These are phyloP conservation scores for Gallinago undulata DNA, from an alignment of 2,113 vertebrate species.

Conservation along the genomic window DNA sequence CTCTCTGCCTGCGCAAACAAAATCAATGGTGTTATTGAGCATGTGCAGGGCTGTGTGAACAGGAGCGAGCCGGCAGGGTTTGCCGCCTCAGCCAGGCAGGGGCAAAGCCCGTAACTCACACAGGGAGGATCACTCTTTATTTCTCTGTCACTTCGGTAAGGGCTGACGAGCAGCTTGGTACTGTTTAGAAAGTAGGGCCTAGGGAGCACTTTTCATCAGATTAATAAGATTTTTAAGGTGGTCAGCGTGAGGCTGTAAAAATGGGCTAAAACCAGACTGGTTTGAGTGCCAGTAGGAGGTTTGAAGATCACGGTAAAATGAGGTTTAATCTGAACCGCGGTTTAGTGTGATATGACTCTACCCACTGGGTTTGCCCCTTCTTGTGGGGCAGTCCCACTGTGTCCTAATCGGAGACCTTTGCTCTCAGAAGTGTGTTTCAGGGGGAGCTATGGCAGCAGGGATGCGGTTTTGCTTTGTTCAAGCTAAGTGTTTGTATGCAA, in stretches of 20 bases:
- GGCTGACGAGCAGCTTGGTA: background rate
- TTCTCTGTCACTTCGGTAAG: slow-evolving; percentile 1
- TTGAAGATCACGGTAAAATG: background rate
- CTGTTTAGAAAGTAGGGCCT: background rate
- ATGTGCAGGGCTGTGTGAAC: slow-evolving; percentile 52
- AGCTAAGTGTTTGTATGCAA: background rate
- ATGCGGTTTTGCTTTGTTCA: background rate
- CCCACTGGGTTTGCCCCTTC: background rate
- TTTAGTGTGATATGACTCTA: background rate
- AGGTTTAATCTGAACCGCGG: background rate
- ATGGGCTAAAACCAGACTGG: background rate
- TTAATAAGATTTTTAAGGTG: background rate
- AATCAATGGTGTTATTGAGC: slow-evolving; percentile 65
- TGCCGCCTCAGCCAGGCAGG: slow-evolving; percentile 12
- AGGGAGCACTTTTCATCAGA: background rate
- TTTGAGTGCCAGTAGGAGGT: background rate
- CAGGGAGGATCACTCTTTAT: background rate
- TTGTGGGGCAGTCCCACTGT: background rate
- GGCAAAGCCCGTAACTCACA: background rate
- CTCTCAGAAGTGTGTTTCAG: background rate
- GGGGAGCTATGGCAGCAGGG: background rate
- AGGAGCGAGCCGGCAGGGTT: background rate
- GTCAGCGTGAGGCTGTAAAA: background rate
- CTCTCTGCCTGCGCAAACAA: slow-evolving; percentile 55
- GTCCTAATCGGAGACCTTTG: background rate